Percentiles rank a stretch among this genome's conserved stretches.
These are phyloP conservation scores for Nineta flava DNA, from an alignment of 2,888 invertebrate species.

Conservation along the genomic window DNA sequence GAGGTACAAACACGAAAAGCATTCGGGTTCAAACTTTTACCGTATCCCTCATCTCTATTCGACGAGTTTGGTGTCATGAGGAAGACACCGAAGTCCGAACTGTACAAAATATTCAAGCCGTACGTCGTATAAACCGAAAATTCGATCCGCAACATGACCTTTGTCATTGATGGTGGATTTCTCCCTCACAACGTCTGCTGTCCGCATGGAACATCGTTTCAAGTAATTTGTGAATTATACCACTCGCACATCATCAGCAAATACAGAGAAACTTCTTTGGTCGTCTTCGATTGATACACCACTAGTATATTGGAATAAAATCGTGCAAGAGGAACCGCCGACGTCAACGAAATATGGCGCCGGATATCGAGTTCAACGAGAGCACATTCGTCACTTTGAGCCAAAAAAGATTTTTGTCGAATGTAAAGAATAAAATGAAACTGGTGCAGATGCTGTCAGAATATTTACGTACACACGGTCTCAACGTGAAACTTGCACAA, in stretches of 20 bases:
- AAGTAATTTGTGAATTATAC: not conserved
- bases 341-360: not conserved
- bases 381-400: not conserved
- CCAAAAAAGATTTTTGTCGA: not conserved
- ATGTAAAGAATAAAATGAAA: not conserved
- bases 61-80: not conserved
- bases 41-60: not conserved
- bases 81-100: no score
- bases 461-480: not conserved
- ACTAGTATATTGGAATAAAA: not conserved
- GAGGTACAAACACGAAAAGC: not conserved
- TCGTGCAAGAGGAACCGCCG: not conserved
- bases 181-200: not conserved
- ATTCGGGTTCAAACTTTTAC: no score
- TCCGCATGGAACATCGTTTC: not conserved
- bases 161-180: not conserved
- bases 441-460: no score
- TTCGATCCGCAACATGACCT: not conserved
- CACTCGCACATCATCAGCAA: not conserved
- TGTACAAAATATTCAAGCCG: not conserved
- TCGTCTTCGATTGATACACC: not conserved
- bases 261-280: not conserved
- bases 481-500: not conserved
- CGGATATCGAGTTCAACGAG: not conserved
- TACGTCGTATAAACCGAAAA: not conserved